phyloP scores from a whole-genome alignment of 2,888 invertebrate genomes.

The Pachymerium ferrugineum region DNA sequence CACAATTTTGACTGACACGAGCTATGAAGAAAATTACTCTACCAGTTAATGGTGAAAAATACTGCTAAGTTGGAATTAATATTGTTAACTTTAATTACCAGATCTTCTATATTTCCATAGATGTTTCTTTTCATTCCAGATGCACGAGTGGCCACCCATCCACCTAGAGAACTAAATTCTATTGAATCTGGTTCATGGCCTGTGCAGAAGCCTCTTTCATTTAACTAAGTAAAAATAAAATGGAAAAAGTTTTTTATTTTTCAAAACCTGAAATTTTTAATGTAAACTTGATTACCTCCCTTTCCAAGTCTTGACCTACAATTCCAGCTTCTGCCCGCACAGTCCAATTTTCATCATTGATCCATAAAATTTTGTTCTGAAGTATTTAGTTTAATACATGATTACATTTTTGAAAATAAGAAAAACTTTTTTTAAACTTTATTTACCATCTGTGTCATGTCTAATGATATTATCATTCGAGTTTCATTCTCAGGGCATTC shows the following conservation, averaged over 20 bases:
- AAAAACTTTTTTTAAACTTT: too few species aligned
- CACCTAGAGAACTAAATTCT: constrained; percentile 87
- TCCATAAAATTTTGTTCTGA: constrained; percentile 81
- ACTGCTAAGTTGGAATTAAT: too few species aligned
- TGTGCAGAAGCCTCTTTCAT: constrained; percentile 70
- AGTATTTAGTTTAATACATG: constrained; percentile 34
- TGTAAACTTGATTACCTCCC: constrained; percentile 47
- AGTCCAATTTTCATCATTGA: constrained; percentile 77
- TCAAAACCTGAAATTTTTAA: background rate
- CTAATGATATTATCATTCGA: constrained; percentile 78
- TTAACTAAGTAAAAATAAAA: constrained; percentile 55
- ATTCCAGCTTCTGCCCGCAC: constrained; percentile 84
- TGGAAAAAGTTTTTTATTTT: constrained; percentile 36
- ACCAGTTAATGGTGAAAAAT: too few species aligned
- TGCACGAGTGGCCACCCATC: constrained; percentile 94
- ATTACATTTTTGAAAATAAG: background rate
- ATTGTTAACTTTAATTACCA: constrained; percentile 47
- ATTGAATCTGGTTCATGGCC: constrained; percentile 98
- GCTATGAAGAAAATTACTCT: background rate
- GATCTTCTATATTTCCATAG: constrained; percentile 95
- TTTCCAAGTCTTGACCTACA: constrained; percentile 88
- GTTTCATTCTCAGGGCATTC: constrained; percentile 73
- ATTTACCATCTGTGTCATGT: constrained; percentile 83
- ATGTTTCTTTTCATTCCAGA: constrained; percentile 99
- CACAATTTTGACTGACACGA: background rate